phyloP scores from a whole-genome alignment of 2,113 vertebrate species.

The Saccopteryx leptura region DNA sequence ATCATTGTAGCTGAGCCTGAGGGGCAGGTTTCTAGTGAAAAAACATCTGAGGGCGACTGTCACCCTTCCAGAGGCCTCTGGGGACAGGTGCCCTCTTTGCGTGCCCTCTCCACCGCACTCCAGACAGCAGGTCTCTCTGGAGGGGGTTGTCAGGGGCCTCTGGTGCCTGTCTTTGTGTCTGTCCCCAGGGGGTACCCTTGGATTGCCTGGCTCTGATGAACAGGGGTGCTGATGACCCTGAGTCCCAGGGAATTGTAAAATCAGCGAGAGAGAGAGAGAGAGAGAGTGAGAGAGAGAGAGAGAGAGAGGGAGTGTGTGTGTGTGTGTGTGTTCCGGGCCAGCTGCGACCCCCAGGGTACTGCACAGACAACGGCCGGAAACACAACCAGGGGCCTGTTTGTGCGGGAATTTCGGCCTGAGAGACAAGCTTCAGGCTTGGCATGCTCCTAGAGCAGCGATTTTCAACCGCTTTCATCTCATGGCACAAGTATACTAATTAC shows the following conservation, averaged over 20 bases:
- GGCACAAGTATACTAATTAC: background rate
- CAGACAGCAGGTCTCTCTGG: background rate
- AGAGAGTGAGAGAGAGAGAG: too few species aligned
- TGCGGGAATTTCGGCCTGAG: background rate
- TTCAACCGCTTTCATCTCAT: background rate
- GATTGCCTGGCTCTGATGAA: background rate
- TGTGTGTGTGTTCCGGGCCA: too few species aligned
- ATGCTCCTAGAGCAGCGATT: background rate
- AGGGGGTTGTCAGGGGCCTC: too few species aligned
- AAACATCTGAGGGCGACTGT: fast-evolving
- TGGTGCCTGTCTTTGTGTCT: background rate
- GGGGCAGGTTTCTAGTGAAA: background rate
- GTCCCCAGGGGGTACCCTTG: background rate
- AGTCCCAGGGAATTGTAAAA: too few species aligned
- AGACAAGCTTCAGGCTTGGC: background rate
- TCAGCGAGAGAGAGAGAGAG: too few species aligned
- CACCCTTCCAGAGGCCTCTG: background rate
- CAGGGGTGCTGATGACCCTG: background rate
- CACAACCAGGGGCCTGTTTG: too few species aligned
- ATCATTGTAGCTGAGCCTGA: background rate
- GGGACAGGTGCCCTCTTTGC: background rate
- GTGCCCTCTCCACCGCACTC: too few species aligned
- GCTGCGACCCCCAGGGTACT: background rate
- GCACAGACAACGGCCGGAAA: background rate
- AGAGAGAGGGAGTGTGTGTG: too few species aligned